A percentile compares a stretch with the other conserved stretches of the same genome.
Evolutionary conservation across 1,140 invertebrate species (phyloP).

Genomic region (Papilio machaon): DNA sequence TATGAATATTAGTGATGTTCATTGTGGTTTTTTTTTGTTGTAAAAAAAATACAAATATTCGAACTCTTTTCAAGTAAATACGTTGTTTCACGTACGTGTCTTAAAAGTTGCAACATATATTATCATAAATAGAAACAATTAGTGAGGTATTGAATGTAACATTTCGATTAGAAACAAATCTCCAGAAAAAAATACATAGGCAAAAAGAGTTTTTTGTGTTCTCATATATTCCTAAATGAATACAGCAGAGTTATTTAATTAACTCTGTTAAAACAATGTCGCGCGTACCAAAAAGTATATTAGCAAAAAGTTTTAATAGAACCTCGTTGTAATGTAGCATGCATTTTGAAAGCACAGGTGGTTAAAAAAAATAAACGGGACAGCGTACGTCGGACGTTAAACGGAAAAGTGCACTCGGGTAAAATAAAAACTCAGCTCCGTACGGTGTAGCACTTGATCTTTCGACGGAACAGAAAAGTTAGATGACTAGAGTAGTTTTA

Average conservation of each 20-base stretch:
- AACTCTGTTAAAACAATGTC: constrained; percentile 1
- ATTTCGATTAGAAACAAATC: background rate
- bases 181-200: background rate
- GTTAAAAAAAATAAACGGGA: constrained; percentile 55
- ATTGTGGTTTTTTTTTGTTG: background rate
- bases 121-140: no score
- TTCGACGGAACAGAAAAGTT: constrained; percentile 50
- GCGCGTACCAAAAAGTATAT: constrained; percentile 25
- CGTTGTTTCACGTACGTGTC: no score
- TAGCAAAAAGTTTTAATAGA: constrained; percentile 25
- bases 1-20: background rate
- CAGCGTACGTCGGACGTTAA: constrained; percentile 51
- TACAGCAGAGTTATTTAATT: constrained; percentile 5
- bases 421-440: constrained; percentile 64
- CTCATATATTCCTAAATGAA: background rate
- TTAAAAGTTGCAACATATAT: no score
- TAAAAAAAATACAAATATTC: background rate
- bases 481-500: constrained; percentile 48
- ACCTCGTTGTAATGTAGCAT: constrained; percentile 43
- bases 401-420: constrained; percentile 63
- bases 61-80: background rate
- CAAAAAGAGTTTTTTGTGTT: background rate
- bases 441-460: constrained; percentile 63
- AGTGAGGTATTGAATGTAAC: no score
- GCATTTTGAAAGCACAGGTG: constrained; percentile 58